Conservation (phyloP, 2,113 vertebrate species). For the Martes martes region DNA sequence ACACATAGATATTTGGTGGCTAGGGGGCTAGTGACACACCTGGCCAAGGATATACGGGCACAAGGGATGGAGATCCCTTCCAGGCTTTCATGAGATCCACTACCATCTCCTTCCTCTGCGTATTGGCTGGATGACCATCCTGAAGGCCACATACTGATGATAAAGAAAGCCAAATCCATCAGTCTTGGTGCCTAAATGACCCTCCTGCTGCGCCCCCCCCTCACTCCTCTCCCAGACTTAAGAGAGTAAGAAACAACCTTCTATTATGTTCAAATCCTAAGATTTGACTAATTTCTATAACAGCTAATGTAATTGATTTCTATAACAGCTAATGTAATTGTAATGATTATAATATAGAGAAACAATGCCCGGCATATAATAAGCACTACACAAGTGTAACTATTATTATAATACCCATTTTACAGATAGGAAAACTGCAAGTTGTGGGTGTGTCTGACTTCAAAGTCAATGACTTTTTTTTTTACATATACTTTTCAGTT, state of each 20-base stretch:
- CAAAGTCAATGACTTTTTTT: neutral
- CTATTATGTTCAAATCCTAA: neutral
- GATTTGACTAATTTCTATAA: neutral
- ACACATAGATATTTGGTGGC: neutral
- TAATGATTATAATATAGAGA: neutral
- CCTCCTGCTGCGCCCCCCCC: neutral
- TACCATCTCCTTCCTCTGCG: neutral
- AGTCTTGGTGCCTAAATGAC: neutral
- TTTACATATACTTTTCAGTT: neutral
- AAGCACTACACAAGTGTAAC: neutral
- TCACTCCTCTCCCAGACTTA: neutral
- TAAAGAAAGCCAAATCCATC: neutral
- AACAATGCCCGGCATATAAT: neutral
- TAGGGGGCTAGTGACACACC: neutral
- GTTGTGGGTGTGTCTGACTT: neutral
- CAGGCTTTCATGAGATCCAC: neutral
- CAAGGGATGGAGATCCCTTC: neutral
- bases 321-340: neutral
- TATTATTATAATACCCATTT: neutral
- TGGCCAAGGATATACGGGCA: neutral
- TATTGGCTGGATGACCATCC: neutral
- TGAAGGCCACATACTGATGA: neutral
- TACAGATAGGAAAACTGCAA: neutral
- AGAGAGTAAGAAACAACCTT: neutral
- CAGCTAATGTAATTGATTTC: neutral